Base-by-base conservation (phyloP, 2,888 invertebrate species). In the Yponomeuta malinellus region DNA sequence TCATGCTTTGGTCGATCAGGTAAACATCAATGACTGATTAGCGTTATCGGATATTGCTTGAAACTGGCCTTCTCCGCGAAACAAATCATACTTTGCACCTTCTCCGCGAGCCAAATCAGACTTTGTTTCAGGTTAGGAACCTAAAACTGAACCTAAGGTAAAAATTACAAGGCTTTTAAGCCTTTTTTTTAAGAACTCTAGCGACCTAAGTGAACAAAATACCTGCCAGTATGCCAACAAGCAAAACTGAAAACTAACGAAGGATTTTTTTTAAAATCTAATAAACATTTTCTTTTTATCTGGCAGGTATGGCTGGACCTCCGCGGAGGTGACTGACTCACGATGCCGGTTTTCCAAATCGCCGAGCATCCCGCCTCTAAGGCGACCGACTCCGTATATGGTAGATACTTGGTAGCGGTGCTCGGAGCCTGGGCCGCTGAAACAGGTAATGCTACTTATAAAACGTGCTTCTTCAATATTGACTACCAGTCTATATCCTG, bases 371-470 rank as follows among this genome's bases (percentile, higher is more conserved):
- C 90, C 33, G 86, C 86, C 52, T 77, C 81, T 48, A 76, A 81
- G 71, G 74, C 78, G 64, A 84, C 83, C 5, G 85, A 91, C 78
- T 88, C 90, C 5, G 76, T 87, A 52, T 81, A 76, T 67, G 77
- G 83, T 69, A 79, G 91, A 72, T 91, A 91, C 72, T 73, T 77
- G 1, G 89, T 91, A 63, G 91, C 91, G 1, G 91, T 91, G 33
- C 79, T 90, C 1, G 88, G 82, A 0, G 76, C 91, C 2, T 91
- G 89, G 86, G 85, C 88, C 3, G 91, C 90, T 43, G 91, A 91
- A 80, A 74, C 82, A 76, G 89, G 91, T 90, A 80, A 48, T 48
- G 43, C 15, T 31, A 9, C 43, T 48, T 12, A 23, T 67, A 59
- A 1, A 59, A 59, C 12, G 52, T 59, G 15, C 5, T 15, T 59